A percentile compares a stretch with the other conserved stretches of the same genome.
These are phyloP conservation scores for Chelonus insularis DNA, from an alignment of 1,140 invertebrate genomes.

Conservation along the genomic window DNA sequence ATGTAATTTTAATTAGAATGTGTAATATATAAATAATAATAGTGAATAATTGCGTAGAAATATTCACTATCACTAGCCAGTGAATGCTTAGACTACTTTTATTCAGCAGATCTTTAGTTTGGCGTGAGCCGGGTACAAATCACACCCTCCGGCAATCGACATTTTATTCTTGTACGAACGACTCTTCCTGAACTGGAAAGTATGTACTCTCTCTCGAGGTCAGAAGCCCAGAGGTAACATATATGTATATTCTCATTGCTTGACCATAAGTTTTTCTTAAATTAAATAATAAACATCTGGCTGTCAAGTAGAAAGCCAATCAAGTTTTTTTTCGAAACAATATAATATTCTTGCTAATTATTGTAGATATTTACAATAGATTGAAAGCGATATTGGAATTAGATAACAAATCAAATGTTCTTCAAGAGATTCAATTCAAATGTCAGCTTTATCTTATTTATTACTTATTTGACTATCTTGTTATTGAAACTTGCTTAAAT, in stretches of 20 bases:
- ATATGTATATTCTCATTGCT: constrained; percentile 14
- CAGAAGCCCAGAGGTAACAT: constrained; percentile 19
- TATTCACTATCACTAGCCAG: too few species aligned
- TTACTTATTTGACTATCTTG: too few species aligned
- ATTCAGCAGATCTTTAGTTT: constrained; percentile 21
- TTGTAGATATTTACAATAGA: not conserved
- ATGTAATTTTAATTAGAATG: too few species aligned
- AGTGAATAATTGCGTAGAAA: too few species aligned
- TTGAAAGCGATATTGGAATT: not conserved
- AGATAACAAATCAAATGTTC: too few species aligned
- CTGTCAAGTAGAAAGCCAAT: constrained; percentile 8
- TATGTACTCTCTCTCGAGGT: constrained; percentile 29
- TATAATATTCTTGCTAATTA: not conserved
- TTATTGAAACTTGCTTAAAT: too few species aligned
- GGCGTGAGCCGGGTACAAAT: constrained; percentile 18
- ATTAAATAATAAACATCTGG: constrained; percentile 2
- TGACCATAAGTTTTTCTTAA: constrained; percentile 14
- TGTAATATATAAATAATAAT: too few species aligned
- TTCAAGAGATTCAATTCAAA: too few species aligned
- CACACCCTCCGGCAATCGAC: constrained; percentile 13
- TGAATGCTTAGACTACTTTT: constrained; percentile 8
- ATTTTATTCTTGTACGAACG: constrained; percentile 25
- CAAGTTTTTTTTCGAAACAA: not conserved
- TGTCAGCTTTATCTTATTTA: too few species aligned
- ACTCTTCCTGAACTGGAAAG: constrained; percentile 31